These are phyloP conservation scores for Habropoda laboriosa DNA, from an alignment of 1,140 invertebrate genomes.

Conservation along the genomic window DNA sequence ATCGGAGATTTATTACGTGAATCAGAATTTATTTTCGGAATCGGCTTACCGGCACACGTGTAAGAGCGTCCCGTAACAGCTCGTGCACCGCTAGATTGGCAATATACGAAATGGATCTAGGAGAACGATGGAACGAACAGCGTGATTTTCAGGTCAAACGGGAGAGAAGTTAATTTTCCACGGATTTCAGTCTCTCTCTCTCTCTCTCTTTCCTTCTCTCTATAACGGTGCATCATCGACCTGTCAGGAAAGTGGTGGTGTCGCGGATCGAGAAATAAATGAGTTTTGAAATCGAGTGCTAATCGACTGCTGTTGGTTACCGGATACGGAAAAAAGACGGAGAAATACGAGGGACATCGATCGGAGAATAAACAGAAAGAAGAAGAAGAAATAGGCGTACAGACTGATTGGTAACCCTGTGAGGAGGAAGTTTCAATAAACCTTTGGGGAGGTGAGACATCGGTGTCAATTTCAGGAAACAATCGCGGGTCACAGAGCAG, in stretches of 20 bases:
- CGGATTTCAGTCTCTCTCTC: too few relatives aligned
- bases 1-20: constrained; percentile 18
- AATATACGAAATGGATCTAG: constrained; percentile 31
- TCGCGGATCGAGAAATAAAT: constrained; percentile 48
- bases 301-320: constrained; percentile 48
- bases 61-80: constrained; percentile 7
- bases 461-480: constrained; percentile 62
- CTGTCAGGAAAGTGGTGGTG: constrained; percentile 10
- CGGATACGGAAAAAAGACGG: background rate
- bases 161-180: constrained; percentile 40
- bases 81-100: constrained; percentile 16
- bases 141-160: constrained; percentile 39
- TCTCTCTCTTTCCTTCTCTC: too few relatives aligned
- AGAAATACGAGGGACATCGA: background rate
- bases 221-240: constrained; percentile 10
- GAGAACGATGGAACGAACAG: constrained; percentile 10
- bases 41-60: constrained; percentile 12
- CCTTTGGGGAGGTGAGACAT: constrained; percentile 52
- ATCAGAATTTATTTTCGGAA: constrained; percentile 36
- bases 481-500: constrained; percentile 57
- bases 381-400: constrained; percentile 7
- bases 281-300: constrained; percentile 55
- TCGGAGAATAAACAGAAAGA: background rate
- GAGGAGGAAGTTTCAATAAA: constrained; percentile 64
- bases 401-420: background rate